Percentiles rank a stretch among this genome's conserved stretches.
These are phyloP conservation scores for Xestia xanthographa DNA, from an alignment of 2,888 invertebrate species.

Conservation along the genomic window DNA sequence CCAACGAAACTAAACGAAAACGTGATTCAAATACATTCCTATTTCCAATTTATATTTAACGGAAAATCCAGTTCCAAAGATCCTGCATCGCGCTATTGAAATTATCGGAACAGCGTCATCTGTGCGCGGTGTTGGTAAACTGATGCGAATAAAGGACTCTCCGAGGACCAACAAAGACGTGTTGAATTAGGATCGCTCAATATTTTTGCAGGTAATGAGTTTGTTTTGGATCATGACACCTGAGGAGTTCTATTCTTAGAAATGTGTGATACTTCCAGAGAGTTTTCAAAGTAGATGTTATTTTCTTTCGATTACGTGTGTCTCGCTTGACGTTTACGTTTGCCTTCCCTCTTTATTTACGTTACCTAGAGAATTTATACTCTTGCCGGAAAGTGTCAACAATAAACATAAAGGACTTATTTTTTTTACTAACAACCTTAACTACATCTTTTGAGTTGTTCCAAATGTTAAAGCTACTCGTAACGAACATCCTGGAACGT, in stretches of 20 bases:
- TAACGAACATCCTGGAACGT: neutral
- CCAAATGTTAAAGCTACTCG: neutral
- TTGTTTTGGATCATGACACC: neutral
- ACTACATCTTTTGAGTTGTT: neutral
- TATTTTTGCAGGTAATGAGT: constrained; percentile 17
- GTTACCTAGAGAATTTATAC: neutral
- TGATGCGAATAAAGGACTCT: neutral
- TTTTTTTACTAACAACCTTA: neutral
- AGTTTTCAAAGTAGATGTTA: neutral
- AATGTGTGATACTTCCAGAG: neutral
- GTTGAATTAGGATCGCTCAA: constrained; percentile 23
- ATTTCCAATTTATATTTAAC: constrained; percentile 52
- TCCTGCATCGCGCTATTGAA: constrained; percentile 37
- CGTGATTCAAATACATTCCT: constrained; percentile 65
- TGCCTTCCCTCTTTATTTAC: neutral
- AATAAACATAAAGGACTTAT: neutral
- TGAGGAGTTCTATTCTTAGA: neutral
- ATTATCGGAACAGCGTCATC: constrained; percentile 22
- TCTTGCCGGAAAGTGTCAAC: neutral
- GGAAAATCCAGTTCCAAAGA: constrained; percentile 23
- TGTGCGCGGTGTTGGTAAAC: neutral
- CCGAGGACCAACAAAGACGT: constrained; percentile 3
- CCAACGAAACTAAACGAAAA: constrained; percentile 66
- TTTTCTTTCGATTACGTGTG: constrained; percentile 4
- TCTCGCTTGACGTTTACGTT: neutral